Evolutionary conservation across 2,888 invertebrate genomes (phyloP).

Genomic region (Rhagophthalmus giganteus): DNA sequence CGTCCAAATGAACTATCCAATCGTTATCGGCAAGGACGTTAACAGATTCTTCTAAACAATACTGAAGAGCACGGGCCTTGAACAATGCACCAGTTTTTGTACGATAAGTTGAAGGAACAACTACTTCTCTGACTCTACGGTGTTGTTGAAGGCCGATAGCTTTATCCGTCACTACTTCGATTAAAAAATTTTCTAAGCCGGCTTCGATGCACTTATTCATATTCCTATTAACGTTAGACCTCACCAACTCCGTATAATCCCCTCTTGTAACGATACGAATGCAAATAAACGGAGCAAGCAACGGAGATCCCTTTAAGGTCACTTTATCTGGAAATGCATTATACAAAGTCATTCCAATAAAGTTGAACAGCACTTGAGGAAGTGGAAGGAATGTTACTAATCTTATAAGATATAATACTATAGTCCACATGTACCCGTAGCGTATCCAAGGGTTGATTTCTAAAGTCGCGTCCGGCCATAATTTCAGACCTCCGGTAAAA

Average conservation of each 20-base stretch:
- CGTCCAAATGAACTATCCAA: constrained; percentile 97
- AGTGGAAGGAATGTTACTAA: constrained; percentile 82
- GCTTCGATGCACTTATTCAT: constrained; percentile 85
- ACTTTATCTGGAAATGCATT: constrained; percentile 95
- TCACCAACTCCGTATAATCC: constrained; percentile 89
- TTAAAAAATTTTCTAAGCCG: constrained; percentile 91
- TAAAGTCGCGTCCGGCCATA: constrained; percentile 57
- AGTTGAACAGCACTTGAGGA: constrained; percentile 88
- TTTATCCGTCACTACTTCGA: constrained; percentile 95
- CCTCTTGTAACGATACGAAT: constrained; percentile 93
- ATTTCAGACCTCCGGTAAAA: constrained; percentile 57
- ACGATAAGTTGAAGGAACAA: constrained; percentile 83
- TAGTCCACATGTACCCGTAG: constrained; percentile 77
- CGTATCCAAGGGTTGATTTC: constrained; percentile 78
- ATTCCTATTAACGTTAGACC: constrained; percentile 82
- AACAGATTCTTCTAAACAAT: constrained; percentile 89
- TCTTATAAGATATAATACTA: constrained; percentile 76
- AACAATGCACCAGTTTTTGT: constrained; percentile 92
- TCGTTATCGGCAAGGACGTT: constrained; percentile 84
- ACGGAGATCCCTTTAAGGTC: constrained; percentile 79
- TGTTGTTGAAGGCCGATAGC: constrained; percentile 75
- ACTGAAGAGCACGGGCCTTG: constrained; percentile 93
- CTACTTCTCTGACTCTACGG: constrained; percentile 81
- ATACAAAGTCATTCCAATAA: constrained; percentile 83
- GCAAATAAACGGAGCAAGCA: constrained; percentile 92